These are phyloP conservation scores for Machaerirhynchus nigripectus DNA, from an alignment of 2,113 vertebrate species.

Conservation along the genomic window DNA sequence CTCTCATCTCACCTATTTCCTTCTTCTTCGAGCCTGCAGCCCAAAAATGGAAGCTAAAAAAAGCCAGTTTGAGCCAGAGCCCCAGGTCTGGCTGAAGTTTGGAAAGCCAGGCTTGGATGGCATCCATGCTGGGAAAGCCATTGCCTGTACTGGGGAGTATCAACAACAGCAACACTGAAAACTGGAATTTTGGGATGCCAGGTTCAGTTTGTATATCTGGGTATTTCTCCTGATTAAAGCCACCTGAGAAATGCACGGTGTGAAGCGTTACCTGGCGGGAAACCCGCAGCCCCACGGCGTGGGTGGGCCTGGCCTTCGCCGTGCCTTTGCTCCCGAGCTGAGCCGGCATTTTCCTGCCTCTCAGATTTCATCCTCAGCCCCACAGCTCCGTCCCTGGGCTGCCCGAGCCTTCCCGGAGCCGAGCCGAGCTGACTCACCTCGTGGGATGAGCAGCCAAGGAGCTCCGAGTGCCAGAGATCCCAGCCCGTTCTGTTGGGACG, in stretches of 20 bases:
- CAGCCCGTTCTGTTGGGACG: accelerated
- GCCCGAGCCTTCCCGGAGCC: not conserved
- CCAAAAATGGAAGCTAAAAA: constrained; percentile 76
- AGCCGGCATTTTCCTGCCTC: not conserved
- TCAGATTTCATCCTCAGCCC: accelerated
- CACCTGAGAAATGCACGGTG: not conserved
- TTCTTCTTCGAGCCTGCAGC: constrained; percentile 87
- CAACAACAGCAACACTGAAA: not conserved
- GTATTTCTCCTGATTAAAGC: not conserved
- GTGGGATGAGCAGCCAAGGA: not conserved
- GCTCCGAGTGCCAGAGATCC: not conserved
- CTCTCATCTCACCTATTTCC: constrained; percentile 84
- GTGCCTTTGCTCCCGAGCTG: not conserved
- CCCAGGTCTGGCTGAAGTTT: not conserved
- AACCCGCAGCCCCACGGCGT: accelerated
- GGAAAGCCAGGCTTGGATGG: not conserved
- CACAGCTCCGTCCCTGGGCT: not conserved
- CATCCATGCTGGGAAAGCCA: accelerated
- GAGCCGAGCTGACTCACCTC: not conserved
- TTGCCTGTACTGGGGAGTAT: accelerated
- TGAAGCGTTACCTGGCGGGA: not conserved
- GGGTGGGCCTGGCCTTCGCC: accelerated
- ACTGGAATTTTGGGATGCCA: not conserved
- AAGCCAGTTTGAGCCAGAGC: not conserved
- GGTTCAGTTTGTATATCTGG: not conserved